phyloP scores from a whole-genome alignment of 2,888 invertebrate genomes.

The Pyrochroa serraticornis region DNA sequence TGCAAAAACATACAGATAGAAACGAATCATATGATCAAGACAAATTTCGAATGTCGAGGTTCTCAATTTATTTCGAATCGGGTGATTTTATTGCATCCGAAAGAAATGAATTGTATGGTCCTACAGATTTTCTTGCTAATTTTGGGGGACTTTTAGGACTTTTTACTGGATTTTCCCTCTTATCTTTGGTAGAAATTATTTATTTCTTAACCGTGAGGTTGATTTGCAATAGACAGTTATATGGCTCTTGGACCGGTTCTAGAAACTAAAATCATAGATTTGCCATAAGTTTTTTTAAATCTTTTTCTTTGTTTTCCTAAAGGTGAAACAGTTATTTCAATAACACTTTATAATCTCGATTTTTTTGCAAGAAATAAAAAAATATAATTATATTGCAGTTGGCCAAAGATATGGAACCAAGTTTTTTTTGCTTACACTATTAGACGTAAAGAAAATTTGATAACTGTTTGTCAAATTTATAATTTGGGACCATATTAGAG shows the following conservation, averaged over 20 bases:
- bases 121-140: conserved; percentile 72
- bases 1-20: background rate
- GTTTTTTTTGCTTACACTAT: too few species aligned
- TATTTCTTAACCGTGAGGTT: conserved; percentile 62
- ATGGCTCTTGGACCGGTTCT: conserved; percentile 48
- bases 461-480: too few species aligned
- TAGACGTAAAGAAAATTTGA: too few species aligned
- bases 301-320: too few species aligned
- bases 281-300: too few species aligned
- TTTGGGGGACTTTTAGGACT: conserved; percentile 70
- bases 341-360: too few species aligned
- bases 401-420: too few species aligned
- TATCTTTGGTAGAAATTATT: conserved; percentile 61
- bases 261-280: too few species aligned
- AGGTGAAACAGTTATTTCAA: too few species aligned
- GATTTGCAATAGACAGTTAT: conserved; percentile 50
- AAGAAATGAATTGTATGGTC: conserved; percentile 71
- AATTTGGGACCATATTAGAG: too few species aligned
- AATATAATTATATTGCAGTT: too few species aligned
- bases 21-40: background rate
- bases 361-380: too few species aligned
- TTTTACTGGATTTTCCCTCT: conserved; percentile 55
- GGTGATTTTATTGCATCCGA: conserved; percentile 71
- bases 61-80: conserved; percentile 72
- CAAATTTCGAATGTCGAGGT: conserved; percentile 59